phyloP scores from a whole-genome alignment of 2,888 invertebrate species.

The Melanostoma mellinum region DNA sequence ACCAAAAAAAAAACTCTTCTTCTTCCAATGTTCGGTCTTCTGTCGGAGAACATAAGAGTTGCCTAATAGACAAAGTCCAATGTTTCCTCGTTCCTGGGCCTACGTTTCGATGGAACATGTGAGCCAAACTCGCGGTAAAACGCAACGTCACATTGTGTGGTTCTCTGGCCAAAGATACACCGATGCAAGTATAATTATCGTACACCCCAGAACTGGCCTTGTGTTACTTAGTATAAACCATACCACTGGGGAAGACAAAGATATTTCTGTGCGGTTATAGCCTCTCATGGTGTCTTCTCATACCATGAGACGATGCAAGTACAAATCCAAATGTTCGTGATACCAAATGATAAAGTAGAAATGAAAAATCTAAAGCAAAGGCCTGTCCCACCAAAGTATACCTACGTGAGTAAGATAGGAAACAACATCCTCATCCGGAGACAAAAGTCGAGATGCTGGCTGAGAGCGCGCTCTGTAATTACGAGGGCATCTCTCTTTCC shows the following conservation, averaged over 20 bases:
- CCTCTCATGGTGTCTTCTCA: slow-evolving; percentile 47
- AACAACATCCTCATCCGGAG: slow-evolving; percentile 68
- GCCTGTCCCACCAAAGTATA: slow-evolving; percentile 29
- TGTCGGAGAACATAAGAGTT: slow-evolving; percentile 51
- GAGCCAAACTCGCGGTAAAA: slow-evolving; percentile 51
- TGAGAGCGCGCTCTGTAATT: slow-evolving; percentile 66
- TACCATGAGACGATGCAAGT: slow-evolving; percentile 33
- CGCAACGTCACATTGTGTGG: slow-evolving; percentile 38
- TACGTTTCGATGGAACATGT: slow-evolving; percentile 46
- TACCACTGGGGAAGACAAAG: slow-evolving; percentile 47
- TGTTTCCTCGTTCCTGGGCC: slow-evolving; percentile 51
- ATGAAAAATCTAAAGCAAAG: slow-evolving; percentile 21
- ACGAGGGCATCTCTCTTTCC: slow-evolving; percentile 39
- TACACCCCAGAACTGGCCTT: slow-evolving; percentile 4
- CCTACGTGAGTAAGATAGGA: slow-evolving; percentile 26
- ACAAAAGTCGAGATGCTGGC: slow-evolving; percentile 60
- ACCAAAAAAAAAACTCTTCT: slow-evolving; percentile 12
- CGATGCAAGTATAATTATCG: slow-evolving; percentile 64
- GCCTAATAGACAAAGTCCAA: slow-evolving; percentile 61
- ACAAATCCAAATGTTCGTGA: slow-evolving; percentile 62
- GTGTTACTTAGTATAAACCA: slow-evolving; percentile 14
- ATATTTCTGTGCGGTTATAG: slow-evolving; percentile 57
- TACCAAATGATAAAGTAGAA: slow-evolving; percentile 33
- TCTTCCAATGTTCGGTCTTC: slow-evolving; percentile 28
- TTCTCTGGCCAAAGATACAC: slow-evolving; percentile 34